A percentile compares a stretch with the other conserved stretches of the same genome.
Conservation (phyloP, 2,888 invertebrate genomes). For the Dysmachus trigonus region DNA sequence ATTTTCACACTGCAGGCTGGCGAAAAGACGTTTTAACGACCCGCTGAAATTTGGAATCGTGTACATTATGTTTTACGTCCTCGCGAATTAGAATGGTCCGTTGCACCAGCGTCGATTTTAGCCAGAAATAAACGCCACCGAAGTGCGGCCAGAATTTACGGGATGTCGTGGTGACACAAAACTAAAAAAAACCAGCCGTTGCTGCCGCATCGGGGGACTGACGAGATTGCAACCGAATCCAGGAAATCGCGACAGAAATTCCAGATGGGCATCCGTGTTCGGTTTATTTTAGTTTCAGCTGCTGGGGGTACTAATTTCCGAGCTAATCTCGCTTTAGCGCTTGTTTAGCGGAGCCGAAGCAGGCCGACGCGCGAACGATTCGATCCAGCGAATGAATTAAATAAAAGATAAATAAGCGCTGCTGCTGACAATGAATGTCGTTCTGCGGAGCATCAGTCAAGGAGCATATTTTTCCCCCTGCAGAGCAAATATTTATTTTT, state of each 20-base stretch:
- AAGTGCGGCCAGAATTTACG: background rate
- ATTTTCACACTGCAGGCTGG: background rate
- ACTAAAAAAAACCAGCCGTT: background rate
- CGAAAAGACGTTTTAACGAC: background rate
- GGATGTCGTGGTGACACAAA: background rate
- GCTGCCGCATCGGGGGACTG: background rate
- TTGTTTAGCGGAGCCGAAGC: background rate
- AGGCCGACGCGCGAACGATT: background rate
- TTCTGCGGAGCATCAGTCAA: background rate
- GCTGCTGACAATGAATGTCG: background rate
- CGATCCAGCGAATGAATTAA: background rate
- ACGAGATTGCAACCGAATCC: background rate
- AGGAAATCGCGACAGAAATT: slow-evolving; percentile 5
- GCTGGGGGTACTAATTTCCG: background rate
- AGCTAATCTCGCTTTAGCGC: background rate
- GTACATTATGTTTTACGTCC: background rate
- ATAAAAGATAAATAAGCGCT: background rate
- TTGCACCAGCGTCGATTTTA: background rate
- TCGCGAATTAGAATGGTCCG: background rate
- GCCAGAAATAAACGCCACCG: background rate
- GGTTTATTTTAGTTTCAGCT: background rate
- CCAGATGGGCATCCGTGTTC: background rate
- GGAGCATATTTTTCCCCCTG: background rate
- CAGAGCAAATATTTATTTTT: background rate
- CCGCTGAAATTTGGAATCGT: background rate